Evolutionary conservation across 2,888 invertebrate genomes (phyloP).

Genomic region (Leptopilina myrica): DNA sequence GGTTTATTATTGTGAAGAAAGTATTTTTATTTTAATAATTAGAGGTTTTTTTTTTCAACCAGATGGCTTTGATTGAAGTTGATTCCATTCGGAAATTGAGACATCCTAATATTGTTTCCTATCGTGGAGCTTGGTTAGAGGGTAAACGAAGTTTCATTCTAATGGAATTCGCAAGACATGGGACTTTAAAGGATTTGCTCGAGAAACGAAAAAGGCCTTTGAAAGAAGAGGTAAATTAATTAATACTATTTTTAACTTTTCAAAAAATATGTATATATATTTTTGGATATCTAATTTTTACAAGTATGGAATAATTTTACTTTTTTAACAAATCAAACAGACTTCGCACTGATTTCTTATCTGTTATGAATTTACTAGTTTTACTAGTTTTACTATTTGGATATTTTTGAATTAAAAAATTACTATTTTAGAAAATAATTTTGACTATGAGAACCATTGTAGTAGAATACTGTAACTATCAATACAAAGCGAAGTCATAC

Average conservation of each 20-base stretch:
- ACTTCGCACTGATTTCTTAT: too few species aligned
- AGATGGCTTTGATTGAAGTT: constrained; percentile 68
- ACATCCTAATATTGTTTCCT: constrained; percentile 72
- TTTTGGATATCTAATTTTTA: too few species aligned
- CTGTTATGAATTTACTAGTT: too few species aligned
- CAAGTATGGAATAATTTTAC: too few species aligned
- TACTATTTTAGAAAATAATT: too few species aligned
- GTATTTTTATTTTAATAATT: neutral
- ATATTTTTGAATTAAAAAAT: too few species aligned
- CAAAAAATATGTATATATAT: neutral
- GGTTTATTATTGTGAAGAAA: neutral
- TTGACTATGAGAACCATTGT: too few species aligned
- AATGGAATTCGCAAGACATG: constrained; percentile 92
- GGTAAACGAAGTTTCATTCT: constrained; percentile 79
- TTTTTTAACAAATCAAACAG: too few species aligned
- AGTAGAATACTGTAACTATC: too few species aligned
- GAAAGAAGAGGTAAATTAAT: constrained; percentile 62
- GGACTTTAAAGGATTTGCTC: constrained; percentile 86
- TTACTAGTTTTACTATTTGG: too few species aligned
- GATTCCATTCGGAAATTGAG: constrained; percentile 66
- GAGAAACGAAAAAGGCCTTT: constrained; percentile 71
- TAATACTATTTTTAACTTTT: neutral
- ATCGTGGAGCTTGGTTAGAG: constrained; percentile 70
- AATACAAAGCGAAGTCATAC: too few species aligned
- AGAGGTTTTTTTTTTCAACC: constrained; percentile 8